Evolutionary conservation across 2,797 vertebrate genomes (phyloP).

Genomic region (Eurystomus glaucurus): DNA sequence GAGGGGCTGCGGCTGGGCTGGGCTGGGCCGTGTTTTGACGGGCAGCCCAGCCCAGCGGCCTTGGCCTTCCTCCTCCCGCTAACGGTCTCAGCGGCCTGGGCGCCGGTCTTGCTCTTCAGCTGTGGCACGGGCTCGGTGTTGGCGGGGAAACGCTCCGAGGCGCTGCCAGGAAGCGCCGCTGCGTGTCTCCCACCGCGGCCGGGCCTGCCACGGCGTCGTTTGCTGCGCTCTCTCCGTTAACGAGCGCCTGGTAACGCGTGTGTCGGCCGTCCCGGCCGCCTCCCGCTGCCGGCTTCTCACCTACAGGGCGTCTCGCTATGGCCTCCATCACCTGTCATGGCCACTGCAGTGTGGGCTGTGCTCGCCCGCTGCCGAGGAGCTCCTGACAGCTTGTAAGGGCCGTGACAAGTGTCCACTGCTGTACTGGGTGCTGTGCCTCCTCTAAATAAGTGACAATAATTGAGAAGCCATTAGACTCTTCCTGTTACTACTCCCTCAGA

Average conservation of each 20-base stretch:
- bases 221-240: fast-evolving
- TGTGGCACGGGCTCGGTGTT: neutral
- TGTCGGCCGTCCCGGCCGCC: neutral
- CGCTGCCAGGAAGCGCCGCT: too few species aligned
- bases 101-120: neutral
- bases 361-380: fast-evolving
- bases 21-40: too few species aligned
- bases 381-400: neutral
- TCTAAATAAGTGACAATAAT: neutral
- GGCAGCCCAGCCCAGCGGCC: neutral
- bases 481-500: neutral
- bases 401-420: fast-evolving
- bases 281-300: neutral
- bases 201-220: fast-evolving
- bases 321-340: neutral
- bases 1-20: neutral
- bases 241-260: neutral
- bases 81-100: too few species aligned
- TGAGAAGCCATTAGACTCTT: neutral
- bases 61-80: neutral
- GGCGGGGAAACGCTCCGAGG: neutral
- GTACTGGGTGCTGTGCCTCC: neutral
- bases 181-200: fast-evolving
- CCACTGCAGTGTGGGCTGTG: fast-evolving
- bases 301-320: fast-evolving